Evolutionary conservation across 2,113 vertebrate species (phyloP).

Genomic region (Phainopepla nitens): DNA sequence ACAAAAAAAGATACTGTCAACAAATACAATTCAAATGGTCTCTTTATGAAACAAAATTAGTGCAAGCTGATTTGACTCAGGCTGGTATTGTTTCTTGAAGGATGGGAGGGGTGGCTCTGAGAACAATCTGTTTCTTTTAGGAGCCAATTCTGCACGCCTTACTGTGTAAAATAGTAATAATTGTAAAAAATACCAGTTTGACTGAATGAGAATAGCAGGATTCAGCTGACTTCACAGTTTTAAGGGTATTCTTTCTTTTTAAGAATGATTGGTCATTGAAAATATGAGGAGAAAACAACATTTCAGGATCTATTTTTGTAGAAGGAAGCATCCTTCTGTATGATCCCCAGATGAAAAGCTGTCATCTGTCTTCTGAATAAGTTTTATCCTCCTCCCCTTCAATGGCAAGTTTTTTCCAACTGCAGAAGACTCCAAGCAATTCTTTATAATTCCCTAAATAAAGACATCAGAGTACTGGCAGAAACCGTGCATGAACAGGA

Average conservation of each 20-base stretch:
- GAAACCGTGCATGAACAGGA: conserved; percentile 54
- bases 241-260: conserved; percentile 18
- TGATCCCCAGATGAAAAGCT: conserved; percentile 71
- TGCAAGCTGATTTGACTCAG: conserved; percentile 15
- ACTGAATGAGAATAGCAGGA: background rate
- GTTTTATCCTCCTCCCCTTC: conserved; percentile 67
- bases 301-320: conserved; percentile 67
- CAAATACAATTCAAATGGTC: background rate
- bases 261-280: conserved; percentile 40
- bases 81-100: conserved; percentile 42
- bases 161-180: background rate
- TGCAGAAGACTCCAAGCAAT: conserved; percentile 69
- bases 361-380: conserved; percentile 71
- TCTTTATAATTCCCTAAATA: conserved; percentile 76
- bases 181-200: background rate
- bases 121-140: conserved; percentile 41
- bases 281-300: conserved; percentile 54
- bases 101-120: background rate
- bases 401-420: conserved; percentile 64
- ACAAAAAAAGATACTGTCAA: background rate
- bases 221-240: conserved; percentile 46
- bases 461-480: conserved; percentile 72
- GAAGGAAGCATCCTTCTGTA: conserved; percentile 66
- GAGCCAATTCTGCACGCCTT: background rate
- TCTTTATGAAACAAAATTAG: conserved; percentile 39